phyloP scores from a whole-genome alignment of 2,797 vertebrate genomes.

The Leptoclinus maculatus region DNA sequence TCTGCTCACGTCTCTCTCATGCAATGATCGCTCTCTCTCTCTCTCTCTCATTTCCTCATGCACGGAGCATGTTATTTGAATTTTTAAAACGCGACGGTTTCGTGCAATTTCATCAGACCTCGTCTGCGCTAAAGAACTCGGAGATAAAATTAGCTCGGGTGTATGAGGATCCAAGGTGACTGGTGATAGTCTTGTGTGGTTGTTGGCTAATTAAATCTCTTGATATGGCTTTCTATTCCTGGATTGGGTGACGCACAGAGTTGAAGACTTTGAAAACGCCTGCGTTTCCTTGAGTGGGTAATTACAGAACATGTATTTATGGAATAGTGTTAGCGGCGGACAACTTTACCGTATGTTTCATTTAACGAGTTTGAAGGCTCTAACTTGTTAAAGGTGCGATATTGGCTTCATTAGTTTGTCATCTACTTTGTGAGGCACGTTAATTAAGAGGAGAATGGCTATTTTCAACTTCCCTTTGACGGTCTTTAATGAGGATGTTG shows the following conservation, averaged over 20 bases:
- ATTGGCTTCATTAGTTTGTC: conserved; percentile 42
- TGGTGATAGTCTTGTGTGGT: conserved; percentile 62
- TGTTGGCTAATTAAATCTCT: conserved; percentile 70
- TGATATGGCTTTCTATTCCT: conserved; percentile 70
- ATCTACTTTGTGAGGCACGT: conserved; percentile 27
- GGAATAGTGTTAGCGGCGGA: conserved; percentile 17
- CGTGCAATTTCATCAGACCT: conserved; percentile 72
- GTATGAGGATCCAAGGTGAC: conserved; percentile 63
- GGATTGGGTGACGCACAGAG: conserved; percentile 61
- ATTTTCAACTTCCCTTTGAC: conserved; percentile 23
- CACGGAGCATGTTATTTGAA: conserved; percentile 57
- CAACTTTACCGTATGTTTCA: conserved; percentile 35
- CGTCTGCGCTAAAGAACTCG: conserved; percentile 46
- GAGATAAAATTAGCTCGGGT: conserved; percentile 65
- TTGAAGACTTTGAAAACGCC: conserved; percentile 38
- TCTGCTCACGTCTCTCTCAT: conserved; percentile 11
- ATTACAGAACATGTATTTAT: conserved; percentile 63
- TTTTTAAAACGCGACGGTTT: conserved; percentile 67
- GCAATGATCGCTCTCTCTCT: conserved; percentile 26
- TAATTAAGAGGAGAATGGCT: conserved; percentile 37
- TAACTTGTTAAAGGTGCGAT: conserved; percentile 32
- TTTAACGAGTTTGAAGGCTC: conserved; percentile 20
- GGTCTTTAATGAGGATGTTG: conserved; percentile 36
- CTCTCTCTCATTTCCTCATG: conserved; percentile 35
- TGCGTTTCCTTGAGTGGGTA: conserved; percentile 37